Percentiles rank a stretch among this genome's conserved stretches.
Evolutionary conservation across 2,797 vertebrate species (phyloP).

Genomic region (Cossypha heuglini): DNA sequence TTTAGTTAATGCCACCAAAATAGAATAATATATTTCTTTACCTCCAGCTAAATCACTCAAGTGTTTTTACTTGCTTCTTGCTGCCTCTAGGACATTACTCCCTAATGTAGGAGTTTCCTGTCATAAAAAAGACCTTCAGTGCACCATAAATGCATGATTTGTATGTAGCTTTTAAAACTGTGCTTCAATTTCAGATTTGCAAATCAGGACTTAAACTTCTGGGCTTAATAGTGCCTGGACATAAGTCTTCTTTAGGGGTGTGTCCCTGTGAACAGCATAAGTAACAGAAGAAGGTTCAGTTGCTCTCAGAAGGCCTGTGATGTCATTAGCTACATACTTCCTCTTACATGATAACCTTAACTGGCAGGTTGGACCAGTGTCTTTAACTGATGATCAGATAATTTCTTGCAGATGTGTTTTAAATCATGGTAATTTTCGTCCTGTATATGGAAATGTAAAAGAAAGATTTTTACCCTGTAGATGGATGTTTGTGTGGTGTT

Average conservation of each 20-base stretch:
- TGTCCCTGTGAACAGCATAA: background rate
- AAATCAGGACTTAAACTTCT: background rate
- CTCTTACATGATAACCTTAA: background rate
- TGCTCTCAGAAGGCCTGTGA: background rate
- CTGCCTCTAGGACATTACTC: background rate
- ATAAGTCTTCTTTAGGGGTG: fast-evolving
- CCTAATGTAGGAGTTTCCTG: background rate
- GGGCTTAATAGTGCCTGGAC: background rate
- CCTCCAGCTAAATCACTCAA: background rate
- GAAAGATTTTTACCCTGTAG: background rate
- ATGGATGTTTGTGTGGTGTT: background rate
- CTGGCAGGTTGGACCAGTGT: background rate
- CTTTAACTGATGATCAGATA: background rate
- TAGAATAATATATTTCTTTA: background rate
- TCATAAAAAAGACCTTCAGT: background rate
- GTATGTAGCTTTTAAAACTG: background rate
- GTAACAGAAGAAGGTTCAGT: background rate
- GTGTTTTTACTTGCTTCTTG: background rate
- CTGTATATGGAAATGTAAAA: background rate
- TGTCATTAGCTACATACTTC: fast-evolving
- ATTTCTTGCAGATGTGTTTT: background rate
- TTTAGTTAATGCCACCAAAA: background rate
- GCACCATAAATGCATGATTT: background rate
- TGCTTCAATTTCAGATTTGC: background rate
- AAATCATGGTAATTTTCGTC: background rate